These are phyloP conservation scores for Andricus quercusramuli DNA, from an alignment of 2,888 invertebrate genomes.

Conservation along the genomic window DNA sequence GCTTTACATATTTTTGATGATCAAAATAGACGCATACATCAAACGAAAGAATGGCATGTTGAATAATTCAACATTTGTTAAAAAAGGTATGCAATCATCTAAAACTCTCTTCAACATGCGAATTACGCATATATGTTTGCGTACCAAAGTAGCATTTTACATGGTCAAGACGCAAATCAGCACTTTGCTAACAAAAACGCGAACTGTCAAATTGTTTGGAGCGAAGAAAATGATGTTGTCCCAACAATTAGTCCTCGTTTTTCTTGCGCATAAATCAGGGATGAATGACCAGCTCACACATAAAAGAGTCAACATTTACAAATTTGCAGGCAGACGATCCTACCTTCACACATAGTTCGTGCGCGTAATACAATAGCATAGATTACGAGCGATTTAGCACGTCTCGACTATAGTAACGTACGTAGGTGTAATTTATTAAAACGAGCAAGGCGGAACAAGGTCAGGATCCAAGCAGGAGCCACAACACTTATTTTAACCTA, in stretches of 20 bases:
- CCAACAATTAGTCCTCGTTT: slow-evolving; percentile 6
- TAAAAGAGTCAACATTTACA: not conserved
- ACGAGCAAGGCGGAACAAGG: slow-evolving; percentile 32
- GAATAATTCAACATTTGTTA: not conserved
- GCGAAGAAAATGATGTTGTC: not conserved
- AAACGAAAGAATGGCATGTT: not conserved
- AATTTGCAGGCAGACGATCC: slow-evolving; percentile 1
- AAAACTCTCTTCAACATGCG: not conserved
- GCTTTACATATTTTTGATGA: not conserved
- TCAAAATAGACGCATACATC: not conserved
- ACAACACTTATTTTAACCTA: slow-evolving; percentile 22
- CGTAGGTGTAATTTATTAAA: slow-evolving; percentile 29
- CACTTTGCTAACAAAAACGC: not conserved
- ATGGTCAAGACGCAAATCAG: not conserved
- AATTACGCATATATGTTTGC: not conserved
- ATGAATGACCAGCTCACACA: not conserved
- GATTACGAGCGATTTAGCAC: slow-evolving; percentile 20
- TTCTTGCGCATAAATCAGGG: not conserved
- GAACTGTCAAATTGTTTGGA: not conserved
- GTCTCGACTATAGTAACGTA: slow-evolving; percentile 1
- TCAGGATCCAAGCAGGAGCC: slow-evolving; percentile 32
- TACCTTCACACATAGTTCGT: slow-evolving; percentile 9
- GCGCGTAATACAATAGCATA: slow-evolving; percentile 20
- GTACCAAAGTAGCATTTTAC: not conserved
- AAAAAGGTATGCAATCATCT: not conserved